phyloP scores from a whole-genome alignment of 1,140 invertebrate genomes.

The Antheraea pernyi region DNA sequence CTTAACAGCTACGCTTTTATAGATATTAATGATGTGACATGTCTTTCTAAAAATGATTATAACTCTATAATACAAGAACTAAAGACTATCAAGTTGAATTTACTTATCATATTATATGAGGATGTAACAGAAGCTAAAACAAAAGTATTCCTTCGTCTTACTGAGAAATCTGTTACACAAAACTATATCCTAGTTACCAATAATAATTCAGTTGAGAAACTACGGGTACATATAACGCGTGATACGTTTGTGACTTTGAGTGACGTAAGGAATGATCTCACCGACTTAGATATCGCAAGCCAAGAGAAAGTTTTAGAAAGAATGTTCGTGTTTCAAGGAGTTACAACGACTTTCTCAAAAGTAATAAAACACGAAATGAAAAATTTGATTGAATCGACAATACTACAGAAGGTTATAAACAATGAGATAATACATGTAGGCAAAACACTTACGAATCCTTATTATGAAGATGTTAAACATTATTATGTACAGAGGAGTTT shows the following conservation, averaged over 20 bases:
- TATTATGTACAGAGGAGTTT: slow-evolving; percentile 1
- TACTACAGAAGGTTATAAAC: slow-evolving; percentile 16
- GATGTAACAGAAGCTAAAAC: slow-evolving; percentile 2
- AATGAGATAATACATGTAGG: slow-evolving; percentile 11
- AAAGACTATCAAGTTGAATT: neutral
- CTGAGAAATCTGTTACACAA: neutral
- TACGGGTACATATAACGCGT: neutral
- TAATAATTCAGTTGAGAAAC: neutral
- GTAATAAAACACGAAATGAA: neutral
- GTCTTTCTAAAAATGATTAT: slow-evolving; percentile 5
- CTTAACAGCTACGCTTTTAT: neutral
- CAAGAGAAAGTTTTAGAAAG: slow-evolving; percentile 11
- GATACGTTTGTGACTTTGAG: neutral
- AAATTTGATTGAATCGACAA: neutral
- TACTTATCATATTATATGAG: slow-evolving; percentile 2
- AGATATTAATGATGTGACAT: slow-evolving; percentile 6
- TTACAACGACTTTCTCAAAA: neutral
- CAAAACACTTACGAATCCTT: neutral
- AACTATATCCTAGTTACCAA: slow-evolving; percentile 4
- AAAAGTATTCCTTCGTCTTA: neutral
- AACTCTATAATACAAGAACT: slow-evolving; percentile 4
- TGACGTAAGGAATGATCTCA: neutral
- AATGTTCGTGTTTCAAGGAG: slow-evolving; percentile 10
- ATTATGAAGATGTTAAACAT: slow-evolving; percentile 14
- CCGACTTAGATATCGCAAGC: slow-evolving; percentile 6